Conservation (phyloP, 2,113 vertebrate species). For the Brienomyrus longianalis region DNA sequence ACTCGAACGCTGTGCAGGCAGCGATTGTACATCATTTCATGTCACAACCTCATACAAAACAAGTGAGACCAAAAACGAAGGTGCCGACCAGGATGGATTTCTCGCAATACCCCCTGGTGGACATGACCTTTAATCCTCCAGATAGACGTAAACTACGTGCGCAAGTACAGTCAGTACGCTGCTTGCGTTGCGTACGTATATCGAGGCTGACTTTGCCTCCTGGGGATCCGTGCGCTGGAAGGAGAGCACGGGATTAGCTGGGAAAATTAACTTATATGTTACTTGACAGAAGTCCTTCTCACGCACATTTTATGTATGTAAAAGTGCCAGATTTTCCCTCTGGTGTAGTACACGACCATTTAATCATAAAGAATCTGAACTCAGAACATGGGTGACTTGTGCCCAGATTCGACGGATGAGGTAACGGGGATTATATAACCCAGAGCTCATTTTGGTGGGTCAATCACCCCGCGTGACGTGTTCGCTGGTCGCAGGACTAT, state of each 20-base stretch:
- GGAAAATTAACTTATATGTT: neutral
- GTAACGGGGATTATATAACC: neutral
- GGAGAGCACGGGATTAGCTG: neutral
- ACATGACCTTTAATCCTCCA: no score
- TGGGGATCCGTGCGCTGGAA: neutral
- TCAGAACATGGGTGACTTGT: neutral
- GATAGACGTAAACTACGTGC: no score
- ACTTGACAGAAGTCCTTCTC: neutral
- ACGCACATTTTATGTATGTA: neutral
- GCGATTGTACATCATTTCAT: no score
- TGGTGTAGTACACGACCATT: neutral
- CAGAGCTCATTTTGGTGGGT: neutral
- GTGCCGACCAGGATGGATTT: no score
- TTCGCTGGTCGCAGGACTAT: neutral
- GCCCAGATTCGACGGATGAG: neutral
- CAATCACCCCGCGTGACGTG: neutral
- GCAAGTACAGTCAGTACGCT: no score
- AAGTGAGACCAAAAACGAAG: no score
- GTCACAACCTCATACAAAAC: no score
- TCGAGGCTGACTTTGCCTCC: neutral
- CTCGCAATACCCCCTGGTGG: no score
- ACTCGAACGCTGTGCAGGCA: no score
- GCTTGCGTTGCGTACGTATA: no score
- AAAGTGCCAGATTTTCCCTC: neutral
- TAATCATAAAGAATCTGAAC: neutral